A percentile compares a stretch with the other conserved stretches of the same genome.
Conservation (phyloP, 2,888 invertebrate genomes). For the Pyrocoelia pectoralis region DNA sequence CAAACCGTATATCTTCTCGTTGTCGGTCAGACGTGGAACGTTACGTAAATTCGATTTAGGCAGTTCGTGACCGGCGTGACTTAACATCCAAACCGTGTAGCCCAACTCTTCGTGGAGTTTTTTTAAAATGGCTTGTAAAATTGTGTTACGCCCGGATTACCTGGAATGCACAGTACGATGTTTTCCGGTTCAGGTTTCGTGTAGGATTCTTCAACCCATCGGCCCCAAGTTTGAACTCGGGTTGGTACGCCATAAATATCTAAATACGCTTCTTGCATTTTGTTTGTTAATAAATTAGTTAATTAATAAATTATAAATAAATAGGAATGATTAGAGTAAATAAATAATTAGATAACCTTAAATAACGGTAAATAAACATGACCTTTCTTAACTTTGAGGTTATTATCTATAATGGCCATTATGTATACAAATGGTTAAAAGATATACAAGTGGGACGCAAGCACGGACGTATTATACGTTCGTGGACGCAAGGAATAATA, state of each 20-base stretch:
- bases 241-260: conserved; percentile 74
- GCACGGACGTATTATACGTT: no score
- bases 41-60: conserved; percentile 59
- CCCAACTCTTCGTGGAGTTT: conserved; percentile 68
- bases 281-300: conserved; percentile 15
- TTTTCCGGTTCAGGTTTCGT: conserved; percentile 63
- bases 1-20: conserved; percentile 73
- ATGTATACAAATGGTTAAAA: no score
- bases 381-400: no score
- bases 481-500: no score
- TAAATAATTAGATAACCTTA: no score
- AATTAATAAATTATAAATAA: no score
- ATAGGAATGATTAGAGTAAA: no score
- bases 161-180: conserved; percentile 79
- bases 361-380: no score
- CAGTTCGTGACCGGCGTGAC: conserved; percentile 84
- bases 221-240: conserved; percentile 76
- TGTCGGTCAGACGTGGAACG: conserved; percentile 62
- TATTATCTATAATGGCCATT: no score
- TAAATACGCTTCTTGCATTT: conserved; percentile 62
- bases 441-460: no score
- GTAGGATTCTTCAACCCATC: conserved; percentile 70
- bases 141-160: conserved; percentile 87
- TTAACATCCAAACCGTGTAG: conserved; percentile 80
- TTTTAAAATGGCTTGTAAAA: conserved; percentile 80